Conservation (phyloP, 1,140 invertebrate species). For the Belonocnema kinseyi region DNA sequence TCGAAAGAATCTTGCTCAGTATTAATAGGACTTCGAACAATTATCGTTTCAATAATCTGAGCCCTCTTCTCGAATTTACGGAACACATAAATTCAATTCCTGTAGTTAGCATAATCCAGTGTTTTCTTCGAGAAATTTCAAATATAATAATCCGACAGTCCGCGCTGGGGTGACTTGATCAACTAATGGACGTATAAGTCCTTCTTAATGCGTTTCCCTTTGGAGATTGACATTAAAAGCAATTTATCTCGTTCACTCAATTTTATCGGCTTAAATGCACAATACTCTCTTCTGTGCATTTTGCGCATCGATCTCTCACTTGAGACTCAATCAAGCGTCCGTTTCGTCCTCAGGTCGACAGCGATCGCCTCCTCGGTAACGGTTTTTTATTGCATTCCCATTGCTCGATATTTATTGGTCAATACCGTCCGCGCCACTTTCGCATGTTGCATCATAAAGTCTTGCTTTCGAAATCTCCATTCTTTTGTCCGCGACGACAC, state of each 20-base stretch:
- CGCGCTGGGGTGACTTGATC: not conserved
- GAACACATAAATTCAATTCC: not conserved
- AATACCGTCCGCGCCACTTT: conserved; percentile 11
- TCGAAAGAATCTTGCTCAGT: not conserved
- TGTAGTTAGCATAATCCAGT: not conserved
- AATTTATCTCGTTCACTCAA: conserved; percentile 22
- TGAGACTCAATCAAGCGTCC: conserved; percentile 2
- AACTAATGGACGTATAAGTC: not conserved
- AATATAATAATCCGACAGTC: conserved; percentile 9
- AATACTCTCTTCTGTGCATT: not conserved
- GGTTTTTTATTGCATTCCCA: conserved; percentile 26
- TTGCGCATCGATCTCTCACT: conserved; percentile 12
- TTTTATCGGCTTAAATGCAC: conserved; percentile 23
- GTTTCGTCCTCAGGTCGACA: conserved; percentile 19
- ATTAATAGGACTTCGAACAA: not conserved
- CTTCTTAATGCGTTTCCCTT: conserved; percentile 16
- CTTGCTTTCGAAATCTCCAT: conserved; percentile 20
- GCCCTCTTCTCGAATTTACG: not conserved
- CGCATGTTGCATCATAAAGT: conserved; percentile 8
- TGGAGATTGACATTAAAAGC: conserved; percentile 25
- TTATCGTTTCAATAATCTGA: not conserved
- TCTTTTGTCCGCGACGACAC: conserved; percentile 20
- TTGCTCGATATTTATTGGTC: conserved; percentile 25
- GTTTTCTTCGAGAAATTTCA: not conserved
- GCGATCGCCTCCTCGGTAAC: conserved; percentile 13